phyloP scores from a whole-genome alignment of 2,888 invertebrate genomes.

The Micoletzkya japonica region DNA sequence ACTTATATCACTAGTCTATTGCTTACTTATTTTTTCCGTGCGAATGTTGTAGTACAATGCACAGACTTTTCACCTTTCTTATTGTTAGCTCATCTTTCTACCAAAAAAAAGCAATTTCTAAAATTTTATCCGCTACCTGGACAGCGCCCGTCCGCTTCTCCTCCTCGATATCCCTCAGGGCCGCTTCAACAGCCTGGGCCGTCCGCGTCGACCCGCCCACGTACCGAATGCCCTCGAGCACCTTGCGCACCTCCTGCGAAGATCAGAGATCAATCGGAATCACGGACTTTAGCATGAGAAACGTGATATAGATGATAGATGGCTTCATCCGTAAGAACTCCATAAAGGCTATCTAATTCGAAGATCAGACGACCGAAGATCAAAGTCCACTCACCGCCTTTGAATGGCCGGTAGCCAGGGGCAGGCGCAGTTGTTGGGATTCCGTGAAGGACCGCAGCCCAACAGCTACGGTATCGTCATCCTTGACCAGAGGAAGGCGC shows the following conservation, averaged over 20 bases:
- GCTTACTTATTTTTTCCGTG: no score
- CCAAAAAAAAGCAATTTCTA: background rate
- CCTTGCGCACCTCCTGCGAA: slow-evolving; percentile 42
- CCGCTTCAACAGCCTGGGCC: slow-evolving; percentile 51
- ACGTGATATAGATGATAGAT: no score
- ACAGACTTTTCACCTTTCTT: no score
- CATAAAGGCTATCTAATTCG: background rate
- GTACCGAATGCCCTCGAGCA: slow-evolving; percentile 51
- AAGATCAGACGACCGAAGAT: background rate
- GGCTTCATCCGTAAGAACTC: no score
- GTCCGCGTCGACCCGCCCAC: slow-evolving; percentile 54
- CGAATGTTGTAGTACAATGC: no score
- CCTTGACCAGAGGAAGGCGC: slow-evolving; percentile 44
- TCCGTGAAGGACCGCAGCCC: slow-evolving; percentile 54
- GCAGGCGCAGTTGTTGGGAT: slow-evolving; percentile 41
- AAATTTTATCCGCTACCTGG: slow-evolving; percentile 38
- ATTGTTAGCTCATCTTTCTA: no score
- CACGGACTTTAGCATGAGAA: background rate
- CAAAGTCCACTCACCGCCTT: slow-evolving; percentile 34
- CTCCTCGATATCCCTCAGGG: slow-evolving; percentile 44
- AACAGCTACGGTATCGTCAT: slow-evolving; percentile 41
- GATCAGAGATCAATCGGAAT: background rate
- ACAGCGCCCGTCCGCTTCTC: slow-evolving; percentile 46
- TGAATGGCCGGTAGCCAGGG: slow-evolving; percentile 44
- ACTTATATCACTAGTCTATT: no score